These are phyloP conservation scores for Harpalus rubripes DNA, from an alignment of 2,888 invertebrate genomes.

Conservation along the genomic window DNA sequence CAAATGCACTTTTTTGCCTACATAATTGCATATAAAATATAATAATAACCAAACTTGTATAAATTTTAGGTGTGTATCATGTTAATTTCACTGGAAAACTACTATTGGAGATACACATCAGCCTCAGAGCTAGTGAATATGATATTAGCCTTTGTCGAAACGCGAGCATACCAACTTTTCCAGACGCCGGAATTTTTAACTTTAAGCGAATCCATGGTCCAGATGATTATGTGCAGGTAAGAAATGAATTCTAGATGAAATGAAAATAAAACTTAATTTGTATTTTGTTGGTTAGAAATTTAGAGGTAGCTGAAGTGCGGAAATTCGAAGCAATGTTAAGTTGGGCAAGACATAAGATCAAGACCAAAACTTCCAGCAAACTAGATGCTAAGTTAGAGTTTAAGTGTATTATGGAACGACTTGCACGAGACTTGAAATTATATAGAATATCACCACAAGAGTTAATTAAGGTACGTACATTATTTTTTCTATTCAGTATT, in stretches of 20 bases:
- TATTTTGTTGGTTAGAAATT: conserved; percentile 81
- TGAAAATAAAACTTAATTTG: neutral
- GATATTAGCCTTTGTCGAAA: conserved; percentile 94
- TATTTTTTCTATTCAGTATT: no score
- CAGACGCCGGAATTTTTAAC: conserved; percentile 91
- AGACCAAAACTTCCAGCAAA: conserved; percentile 88
- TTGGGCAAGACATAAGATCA: conserved; percentile 93
- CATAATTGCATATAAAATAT: neutral
- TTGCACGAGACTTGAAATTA: conserved; percentile 92
- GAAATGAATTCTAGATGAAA: neutral
- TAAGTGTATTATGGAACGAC: conserved; percentile 94
- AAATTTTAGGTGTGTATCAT: conserved; percentile 88
- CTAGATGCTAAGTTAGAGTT: conserved; percentile 93
- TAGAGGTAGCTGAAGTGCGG: conserved; percentile 92
- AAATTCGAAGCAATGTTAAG: conserved; percentile 96
- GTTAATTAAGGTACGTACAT: conserved; percentile 86
- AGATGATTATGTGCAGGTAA: conserved; percentile 92
- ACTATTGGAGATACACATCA: conserved; percentile 96
- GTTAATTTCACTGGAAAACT: conserved; percentile 95
- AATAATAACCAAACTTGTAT: neutral
- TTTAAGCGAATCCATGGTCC: conserved; percentile 96
- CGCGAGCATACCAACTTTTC: conserved; percentile 91
- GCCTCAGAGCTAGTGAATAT: conserved; percentile 96
- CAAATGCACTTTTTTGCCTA: conserved; percentile 3
- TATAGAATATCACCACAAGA: conserved; percentile 95